Evolutionary conservation across 2,888 invertebrate species (phyloP).

Genomic region (Patella depressa): DNA sequence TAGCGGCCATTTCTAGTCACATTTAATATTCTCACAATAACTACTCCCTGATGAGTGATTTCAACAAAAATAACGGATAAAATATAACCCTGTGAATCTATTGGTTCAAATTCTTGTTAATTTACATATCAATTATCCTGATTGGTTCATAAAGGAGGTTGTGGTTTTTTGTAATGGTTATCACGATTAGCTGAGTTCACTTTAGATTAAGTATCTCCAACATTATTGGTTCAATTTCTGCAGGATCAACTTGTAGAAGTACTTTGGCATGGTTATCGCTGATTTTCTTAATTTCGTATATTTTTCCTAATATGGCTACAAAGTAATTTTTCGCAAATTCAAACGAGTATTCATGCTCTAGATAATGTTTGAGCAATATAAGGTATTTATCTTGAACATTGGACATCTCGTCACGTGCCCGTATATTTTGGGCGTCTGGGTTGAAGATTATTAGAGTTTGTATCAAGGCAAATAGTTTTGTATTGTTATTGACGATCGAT

Average conservation of each 20-base stretch:
- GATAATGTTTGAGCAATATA: conserved; percentile 67
- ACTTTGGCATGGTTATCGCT: conserved; percentile 93
- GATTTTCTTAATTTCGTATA: conserved; percentile 88
- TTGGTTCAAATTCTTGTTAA: too few relatives aligned
- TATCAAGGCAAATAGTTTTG: conserved; percentile 89
- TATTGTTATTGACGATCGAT: conserved; percentile 80
- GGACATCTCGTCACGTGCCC: conserved; percentile 54
- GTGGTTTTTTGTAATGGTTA: too few relatives aligned
- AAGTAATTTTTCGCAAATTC: conserved; percentile 55
- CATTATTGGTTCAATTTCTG: conserved; percentile 90
- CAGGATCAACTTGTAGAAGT: conserved; percentile 92
- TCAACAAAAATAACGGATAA: too few relatives aligned
- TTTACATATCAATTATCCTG: too few relatives aligned
- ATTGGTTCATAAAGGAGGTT: too few relatives aligned
- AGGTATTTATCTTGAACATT: conserved; percentile 73
- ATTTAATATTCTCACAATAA: too few relatives aligned
- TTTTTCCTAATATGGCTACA: conserved; percentile 81
- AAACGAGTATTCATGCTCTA: conserved; percentile 66
- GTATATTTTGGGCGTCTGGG: conserved; percentile 83
- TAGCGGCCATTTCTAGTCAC: too few relatives aligned
- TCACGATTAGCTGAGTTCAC: conserved; percentile 21
- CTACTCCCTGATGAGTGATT: too few relatives aligned
- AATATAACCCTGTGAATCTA: too few relatives aligned
- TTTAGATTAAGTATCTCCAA: conserved; percentile 93
- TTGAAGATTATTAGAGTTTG: conserved; percentile 92